These are phyloP conservation scores for Stenodera caucasica DNA, from an alignment of 2,888 invertebrate genomes.

Conservation along the genomic window DNA sequence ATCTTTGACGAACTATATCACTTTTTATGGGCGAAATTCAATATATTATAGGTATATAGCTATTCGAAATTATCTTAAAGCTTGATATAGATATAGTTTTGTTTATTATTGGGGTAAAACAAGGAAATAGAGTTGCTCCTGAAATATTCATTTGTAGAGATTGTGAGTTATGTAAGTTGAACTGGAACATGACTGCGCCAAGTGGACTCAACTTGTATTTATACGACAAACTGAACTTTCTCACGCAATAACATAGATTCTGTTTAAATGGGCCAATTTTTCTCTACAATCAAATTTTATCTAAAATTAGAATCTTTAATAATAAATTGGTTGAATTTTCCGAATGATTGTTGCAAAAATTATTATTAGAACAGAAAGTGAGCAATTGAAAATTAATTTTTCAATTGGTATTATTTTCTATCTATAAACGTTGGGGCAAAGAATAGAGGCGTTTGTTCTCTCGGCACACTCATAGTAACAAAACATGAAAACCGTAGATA, in stretches of 20 bases:
- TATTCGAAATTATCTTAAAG: too few species aligned
- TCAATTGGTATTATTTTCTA: background rate
- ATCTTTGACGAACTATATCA: too few species aligned
- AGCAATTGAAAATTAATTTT: background rate
- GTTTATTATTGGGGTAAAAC: background rate
- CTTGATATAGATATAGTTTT: too few species aligned
- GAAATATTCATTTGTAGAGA: slow-evolving; percentile 51
- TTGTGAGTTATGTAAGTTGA: slow-evolving; percentile 52
- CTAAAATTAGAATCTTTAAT: background rate
- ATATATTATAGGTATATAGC: too few species aligned
- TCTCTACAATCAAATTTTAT: background rate
- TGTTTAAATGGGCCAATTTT: slow-evolving; percentile 2
- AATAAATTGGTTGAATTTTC: too few species aligned
- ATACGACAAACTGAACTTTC: slow-evolving; percentile 33
- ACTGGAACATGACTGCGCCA: slow-evolving; percentile 46
- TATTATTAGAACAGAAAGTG: background rate
- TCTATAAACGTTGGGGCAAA: slow-evolving; percentile 26
- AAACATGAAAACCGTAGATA: slow-evolving; percentile 35
- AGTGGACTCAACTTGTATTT: slow-evolving; percentile 39
- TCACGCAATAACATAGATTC: slow-evolving; percentile 33
- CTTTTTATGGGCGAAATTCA: too few species aligned
- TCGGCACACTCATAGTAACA: slow-evolving; percentile 12
- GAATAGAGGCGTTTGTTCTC: slow-evolving; percentile 22
- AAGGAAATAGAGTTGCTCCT: slow-evolving; percentile 19
- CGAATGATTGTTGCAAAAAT: background rate